These are phyloP conservation scores for Coelinius sp. DNA, from an alignment of 2,888 invertebrate genomes.

Conservation along the genomic window DNA sequence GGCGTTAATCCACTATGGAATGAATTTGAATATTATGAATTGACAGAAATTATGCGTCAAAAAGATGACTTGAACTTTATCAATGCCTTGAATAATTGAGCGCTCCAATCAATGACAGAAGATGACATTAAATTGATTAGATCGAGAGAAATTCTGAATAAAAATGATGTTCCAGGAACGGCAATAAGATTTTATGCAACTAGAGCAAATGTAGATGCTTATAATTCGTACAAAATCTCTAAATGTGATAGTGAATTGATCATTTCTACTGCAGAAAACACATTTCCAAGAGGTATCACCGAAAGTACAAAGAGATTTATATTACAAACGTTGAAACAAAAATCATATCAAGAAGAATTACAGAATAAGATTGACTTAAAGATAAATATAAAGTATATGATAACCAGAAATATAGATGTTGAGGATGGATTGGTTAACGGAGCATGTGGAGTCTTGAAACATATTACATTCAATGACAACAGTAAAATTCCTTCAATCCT, in stretches of 20 bases:
- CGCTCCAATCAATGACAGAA: slow-evolving; percentile 46
- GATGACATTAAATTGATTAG: slow-evolving; percentile 47
- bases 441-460: slow-evolving; percentile 20
- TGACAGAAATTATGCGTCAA: slow-evolving; percentile 58
- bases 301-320: neutral
- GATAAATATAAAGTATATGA: slow-evolving; percentile 16
- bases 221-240: neutral
- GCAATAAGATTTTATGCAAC: slow-evolving; percentile 28
- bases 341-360: neutral
- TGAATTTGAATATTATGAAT: slow-evolving; percentile 51
- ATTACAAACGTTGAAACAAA: neutral
- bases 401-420: neutral
- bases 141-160: slow-evolving; percentile 36
- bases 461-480: slow-evolving; percentile 41
- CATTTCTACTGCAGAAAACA: neutral
- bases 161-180: slow-evolving; percentile 35
- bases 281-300: neutral
- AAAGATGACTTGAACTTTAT: slow-evolving; percentile 52
- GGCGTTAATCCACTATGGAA: slow-evolving; percentile 48
- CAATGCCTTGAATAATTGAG: slow-evolving; percentile 54
- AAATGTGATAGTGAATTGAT: neutral
- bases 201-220: neutral
- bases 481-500: slow-evolving; percentile 26
- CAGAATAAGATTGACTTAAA: neutral
- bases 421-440: slow-evolving; percentile 25